Evolutionary conservation across 2,797 vertebrate species (phyloP), one percentile per base, ranked within the genome.

Genomic region (Sternotherus odoratus): DNA sequence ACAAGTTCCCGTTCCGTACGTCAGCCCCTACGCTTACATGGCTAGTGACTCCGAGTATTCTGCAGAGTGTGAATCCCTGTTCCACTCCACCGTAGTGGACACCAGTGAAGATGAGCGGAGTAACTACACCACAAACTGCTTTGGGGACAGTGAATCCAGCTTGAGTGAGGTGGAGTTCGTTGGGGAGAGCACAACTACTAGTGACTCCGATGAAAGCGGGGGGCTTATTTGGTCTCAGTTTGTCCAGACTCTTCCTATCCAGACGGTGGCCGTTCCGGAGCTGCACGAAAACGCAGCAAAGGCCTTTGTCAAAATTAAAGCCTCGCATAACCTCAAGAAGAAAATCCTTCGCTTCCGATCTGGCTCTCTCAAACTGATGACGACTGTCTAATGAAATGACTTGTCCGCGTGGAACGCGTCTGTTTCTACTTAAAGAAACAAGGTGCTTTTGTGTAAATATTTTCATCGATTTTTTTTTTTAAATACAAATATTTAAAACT

Each of bases 11-110:
- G 89, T 96, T 53, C 98, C 97, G 15, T 97, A 97, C 0, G 90
- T 97, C 90, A 98, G 99, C 88, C 98, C 98, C 0, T 99, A 99
- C 0, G 91, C 98, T 23, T 98, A 98, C 0, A 96, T 97, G 26
- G 98, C 98, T 92, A 99, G 99, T 28, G 99, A 99, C 97, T 99
- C 99, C 0, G 99, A 99, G 96, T 99, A 99, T 90, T 99, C 99
- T 0, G 99, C 99, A 0, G 99, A 99, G 97, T 99, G 99, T 0
- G 98, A 99, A 72, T 99, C 99, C 26, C 98, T 99, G 77, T 99
- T 99, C 97, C 99, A 99, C 96, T 99, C 99, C 94, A 99, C 99
- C 0, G 98, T 99, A 63, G 96, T 99, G 96, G 99, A 99, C 98
- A 99, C 99, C 8, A 99, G 99, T 0, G 99, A 99, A 95, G 99